These are phyloP conservation scores for Zootoca vivipara DNA, from an alignment of 2,113 vertebrate genomes.

Conservation along the genomic window DNA sequence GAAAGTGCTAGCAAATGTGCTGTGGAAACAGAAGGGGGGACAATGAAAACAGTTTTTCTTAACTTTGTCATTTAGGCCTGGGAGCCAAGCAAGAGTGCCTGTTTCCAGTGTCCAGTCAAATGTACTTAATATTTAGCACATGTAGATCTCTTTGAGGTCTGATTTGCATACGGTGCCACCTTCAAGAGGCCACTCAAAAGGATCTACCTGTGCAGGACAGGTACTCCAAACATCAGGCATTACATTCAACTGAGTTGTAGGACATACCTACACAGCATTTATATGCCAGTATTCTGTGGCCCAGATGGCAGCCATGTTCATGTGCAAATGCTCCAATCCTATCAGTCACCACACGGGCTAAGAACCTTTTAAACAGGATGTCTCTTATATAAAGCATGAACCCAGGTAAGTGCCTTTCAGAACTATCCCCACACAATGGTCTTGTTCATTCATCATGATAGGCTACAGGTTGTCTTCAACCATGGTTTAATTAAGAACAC, in stretches of 20 bases:
- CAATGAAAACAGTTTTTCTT: conserved; percentile 4
- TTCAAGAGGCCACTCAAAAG: not conserved
- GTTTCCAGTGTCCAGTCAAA: not conserved
- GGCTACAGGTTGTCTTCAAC: no score
- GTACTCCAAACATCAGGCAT: not conserved
- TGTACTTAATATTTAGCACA: not conserved
- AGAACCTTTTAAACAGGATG: not conserved
- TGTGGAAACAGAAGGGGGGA: conserved; percentile 36
- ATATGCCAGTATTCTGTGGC: not conserved
- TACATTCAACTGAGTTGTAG: not conserved
- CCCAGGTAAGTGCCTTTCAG: not conserved
- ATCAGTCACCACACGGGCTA: not conserved
- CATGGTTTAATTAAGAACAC: no score
- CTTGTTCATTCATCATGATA: no score
- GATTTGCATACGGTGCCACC: not conserved
- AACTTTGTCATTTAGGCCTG: conserved; percentile 25
- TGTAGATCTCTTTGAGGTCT: not conserved
- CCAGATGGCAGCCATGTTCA: not conserved
- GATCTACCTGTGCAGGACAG: not conserved
- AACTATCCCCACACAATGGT: not conserved
- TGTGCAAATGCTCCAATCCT: not conserved
- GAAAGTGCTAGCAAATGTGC: conserved; percentile 8
- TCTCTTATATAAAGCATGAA: not conserved
- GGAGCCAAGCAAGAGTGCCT: conserved; percentile 30
- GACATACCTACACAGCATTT: not conserved